Evolutionary conservation across 1,140 invertebrate genomes (phyloP).

Genomic region (Hydropsyche tenuis): DNA sequence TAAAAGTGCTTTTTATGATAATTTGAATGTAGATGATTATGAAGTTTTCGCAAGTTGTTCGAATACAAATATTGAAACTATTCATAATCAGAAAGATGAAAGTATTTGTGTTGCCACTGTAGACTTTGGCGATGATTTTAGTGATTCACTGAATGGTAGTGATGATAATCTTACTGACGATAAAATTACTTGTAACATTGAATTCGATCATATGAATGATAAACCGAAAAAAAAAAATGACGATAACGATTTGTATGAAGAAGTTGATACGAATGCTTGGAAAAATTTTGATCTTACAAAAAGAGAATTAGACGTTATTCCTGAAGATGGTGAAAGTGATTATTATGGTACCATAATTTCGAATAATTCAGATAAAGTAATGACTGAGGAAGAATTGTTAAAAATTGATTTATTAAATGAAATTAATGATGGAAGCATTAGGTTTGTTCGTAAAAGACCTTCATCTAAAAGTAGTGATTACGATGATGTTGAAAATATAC

Average conservation of each 20-base stretch:
- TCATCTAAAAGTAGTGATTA: slow-evolving; percentile 5
- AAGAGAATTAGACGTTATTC: slow-evolving; percentile 56
- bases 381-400: slow-evolving; percentile 7
- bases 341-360: slow-evolving; percentile 53
- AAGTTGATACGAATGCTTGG: slow-evolving; percentile 55
- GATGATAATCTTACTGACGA: slow-evolving; percentile 12
- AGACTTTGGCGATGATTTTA: slow-evolving; percentile 53
- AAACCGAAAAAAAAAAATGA: slow-evolving; percentile 51
- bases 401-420: slow-evolving; percentile 38
- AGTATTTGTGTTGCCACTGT: slow-evolving; percentile 28
- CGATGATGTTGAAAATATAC: slow-evolving; percentile 20
- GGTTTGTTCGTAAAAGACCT: slow-evolving; percentile 42
- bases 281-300: slow-evolving; percentile 48
- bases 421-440: slow-evolving; percentile 42
- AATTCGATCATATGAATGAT: slow-evolving; percentile 38
- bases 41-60: slow-evolving; percentile 20
- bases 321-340: slow-evolving; percentile 61
- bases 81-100: not conserved
- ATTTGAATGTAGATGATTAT: not conserved
- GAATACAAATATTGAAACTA: not conserved
- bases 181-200: slow-evolving; percentile 41
- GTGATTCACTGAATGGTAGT: slow-evolving; percentile 43
- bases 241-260: slow-evolving; percentile 61
- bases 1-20: slow-evolving; percentile 30
- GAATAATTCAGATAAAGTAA: slow-evolving; percentile 29